Base-by-base conservation (phyloP, 2,888 invertebrate species). In the Timema podura region DNA sequence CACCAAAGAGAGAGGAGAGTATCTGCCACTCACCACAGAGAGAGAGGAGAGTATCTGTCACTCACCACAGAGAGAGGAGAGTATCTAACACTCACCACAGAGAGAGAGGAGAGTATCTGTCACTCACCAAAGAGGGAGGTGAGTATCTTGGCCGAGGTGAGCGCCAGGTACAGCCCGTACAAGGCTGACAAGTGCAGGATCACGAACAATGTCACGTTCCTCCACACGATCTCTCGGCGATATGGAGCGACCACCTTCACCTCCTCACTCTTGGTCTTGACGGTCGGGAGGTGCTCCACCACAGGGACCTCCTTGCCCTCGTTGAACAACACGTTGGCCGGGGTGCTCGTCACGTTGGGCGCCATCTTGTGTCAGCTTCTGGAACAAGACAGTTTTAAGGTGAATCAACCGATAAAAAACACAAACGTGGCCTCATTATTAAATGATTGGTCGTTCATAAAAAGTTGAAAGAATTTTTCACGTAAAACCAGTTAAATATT, bases 151-250 rank as follows among this genome's bases (percentile, higher is more conserved):
- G 93, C 92, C 6, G 90, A 89, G 68, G 90, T 87, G 48, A 93
- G 80, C 78, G 88, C 84, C 16, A 92, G 84, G 80, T 89, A 93
- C 6, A 88, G 80, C 67, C 94, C 94, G 78, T 92, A 93, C 0
- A 93, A 68, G 0, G 92, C 91, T 5, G 89, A 89, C 66, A 88
- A 54, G 79, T 95, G 94, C 72, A 95, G 85, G 78, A 90, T 91
- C 9, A 84, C 82, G 78, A 95, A 93, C 1, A 91, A 84, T n/a
- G 89, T 81, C 66, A 95, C 91, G 79, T 94, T 95, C 75, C 91
- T 86, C 94, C 94, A 95, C 8, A 95, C 94, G 65, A 91, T 81
- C 64, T 79, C 72, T 64, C 76, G 73, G 69, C 74, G 75, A 72
- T 79, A 73, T 9, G 68, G 61, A 49, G 46, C 11, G 6, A 11